phyloP scores from a whole-genome alignment of 2,888 invertebrate species.

The Drosophila quinaria region DNA sequence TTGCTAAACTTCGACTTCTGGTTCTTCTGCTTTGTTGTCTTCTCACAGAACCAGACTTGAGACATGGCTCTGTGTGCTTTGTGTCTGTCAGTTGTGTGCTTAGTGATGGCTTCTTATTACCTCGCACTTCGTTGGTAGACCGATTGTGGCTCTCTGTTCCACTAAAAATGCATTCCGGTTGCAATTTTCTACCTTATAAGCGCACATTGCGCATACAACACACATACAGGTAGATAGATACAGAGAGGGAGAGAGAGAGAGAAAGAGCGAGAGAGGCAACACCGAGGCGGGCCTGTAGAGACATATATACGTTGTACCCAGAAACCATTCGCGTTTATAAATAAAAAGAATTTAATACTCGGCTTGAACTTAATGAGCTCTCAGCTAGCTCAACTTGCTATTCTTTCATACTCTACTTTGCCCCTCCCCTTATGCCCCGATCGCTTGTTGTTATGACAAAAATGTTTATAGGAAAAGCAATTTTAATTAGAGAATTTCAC shows the following conservation, averaged over 20 bases:
- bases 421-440: background rate
- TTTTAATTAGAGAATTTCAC: slow-evolving; percentile 76
- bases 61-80: slow-evolving; percentile 2
- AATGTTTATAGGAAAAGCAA: slow-evolving; percentile 59
- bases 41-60: slow-evolving; percentile 1
- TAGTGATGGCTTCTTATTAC: slow-evolving; percentile 31
- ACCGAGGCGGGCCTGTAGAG: slow-evolving; percentile 25
- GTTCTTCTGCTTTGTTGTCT: background rate
- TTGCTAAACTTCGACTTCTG: background rate
- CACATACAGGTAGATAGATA: slow-evolving; percentile 6
- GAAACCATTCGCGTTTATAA: slow-evolving; percentile 59
- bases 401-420: slow-evolving; percentile 29
- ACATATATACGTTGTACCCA: slow-evolving; percentile 48
- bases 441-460: slow-evolving; percentile 45
- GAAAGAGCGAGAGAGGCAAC: slow-evolving; percentile 10
- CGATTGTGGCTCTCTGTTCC: slow-evolving; percentile 33
- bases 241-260: slow-evolving; percentile 9
- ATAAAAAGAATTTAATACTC: slow-evolving; percentile 73
- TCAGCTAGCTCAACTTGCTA: slow-evolving; percentile 34
- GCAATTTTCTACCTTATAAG: slow-evolving; percentile 75
- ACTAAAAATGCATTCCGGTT: slow-evolving; percentile 70
- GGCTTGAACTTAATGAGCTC: slow-evolving; percentile 69
- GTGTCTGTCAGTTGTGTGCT: slow-evolving; percentile 15
- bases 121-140: slow-evolving; percentile 26
- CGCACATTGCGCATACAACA: slow-evolving; percentile 40